Evolutionary conservation across 2,888 invertebrate species (phyloP).

Genomic region (Halictus ligatus): DNA sequence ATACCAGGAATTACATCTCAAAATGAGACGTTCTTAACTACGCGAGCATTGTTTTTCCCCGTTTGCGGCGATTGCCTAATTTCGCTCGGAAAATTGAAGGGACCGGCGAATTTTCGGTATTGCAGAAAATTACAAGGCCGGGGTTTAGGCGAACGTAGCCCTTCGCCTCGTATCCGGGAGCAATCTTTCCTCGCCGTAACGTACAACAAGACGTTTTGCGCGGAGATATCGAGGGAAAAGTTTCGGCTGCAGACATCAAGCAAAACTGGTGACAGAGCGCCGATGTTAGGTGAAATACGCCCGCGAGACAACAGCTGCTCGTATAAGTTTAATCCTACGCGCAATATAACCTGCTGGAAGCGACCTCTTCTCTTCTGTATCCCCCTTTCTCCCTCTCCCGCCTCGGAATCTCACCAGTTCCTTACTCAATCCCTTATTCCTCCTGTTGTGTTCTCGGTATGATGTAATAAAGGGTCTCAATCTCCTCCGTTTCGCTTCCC

Average conservation of each 20-base stretch:
- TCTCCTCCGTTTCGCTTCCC: not conserved
- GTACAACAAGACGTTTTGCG: constrained; percentile 43
- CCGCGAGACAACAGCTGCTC: constrained; percentile 65
- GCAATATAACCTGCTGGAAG: constrained; percentile 59
- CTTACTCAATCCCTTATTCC: constrained; percentile 6
- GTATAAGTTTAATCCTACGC: constrained; percentile 70
- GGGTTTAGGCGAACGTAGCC: constrained; percentile 55
- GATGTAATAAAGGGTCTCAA: constrained; percentile 38
- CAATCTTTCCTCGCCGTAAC: constrained; percentile 51
- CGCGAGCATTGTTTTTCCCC: not conserved
- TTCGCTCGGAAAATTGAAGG: not conserved
- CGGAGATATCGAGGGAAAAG: constrained; percentile 55
- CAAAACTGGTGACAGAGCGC: constrained; percentile 37
- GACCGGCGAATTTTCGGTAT: not conserved
- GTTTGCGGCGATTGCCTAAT: not conserved
- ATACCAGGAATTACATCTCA: not conserved
- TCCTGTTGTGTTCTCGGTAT: not conserved
- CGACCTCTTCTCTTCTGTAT: constrained; percentile 24
- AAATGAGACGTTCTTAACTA: not conserved
- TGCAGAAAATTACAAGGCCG: constrained; percentile 42
- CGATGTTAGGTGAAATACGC: constrained; percentile 65
- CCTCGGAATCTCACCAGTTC: constrained; percentile 13
- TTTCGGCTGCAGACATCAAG: constrained; percentile 57
- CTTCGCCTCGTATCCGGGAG: constrained; percentile 43
- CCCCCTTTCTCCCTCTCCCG: not conserved